Base-by-base conservation (phyloP, 2,888 invertebrate species). In the Ochropleura leucogaster region DNA sequence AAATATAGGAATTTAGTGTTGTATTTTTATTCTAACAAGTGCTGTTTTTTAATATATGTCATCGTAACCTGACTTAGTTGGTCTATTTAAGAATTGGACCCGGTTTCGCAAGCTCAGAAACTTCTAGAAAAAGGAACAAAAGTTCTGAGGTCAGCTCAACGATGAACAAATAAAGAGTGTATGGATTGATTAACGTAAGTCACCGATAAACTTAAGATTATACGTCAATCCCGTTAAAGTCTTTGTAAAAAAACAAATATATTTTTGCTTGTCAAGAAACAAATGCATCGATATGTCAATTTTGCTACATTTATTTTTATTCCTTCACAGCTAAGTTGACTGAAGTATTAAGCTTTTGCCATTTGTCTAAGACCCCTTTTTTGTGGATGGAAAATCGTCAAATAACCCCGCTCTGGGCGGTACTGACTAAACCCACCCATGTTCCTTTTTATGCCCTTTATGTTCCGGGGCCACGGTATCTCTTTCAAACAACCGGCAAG, bases 21-120 rank as follows among this genome's bases (percentile, higher is more conserved):
- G 30, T 68, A 3, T 44, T 78, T 73, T 79, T 74, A 5, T 59
- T 79, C 68, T 16, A 40, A 55, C 4, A 40, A 68, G 40, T 47
- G 16, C 10, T 69, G 14, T 30, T 12, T 18, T 12, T 8, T 46
- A 46, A 30, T 30, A 4, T 30, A 20, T 10, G 6, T 14, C 12
- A 20, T 8, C 12, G 3, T 67, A 5, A 3, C 12, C 5, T 59
- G 46, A 18, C 30, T 60, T 18, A 42, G 20, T 55, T 6, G 16
- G 20, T 53, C 0, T 16, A 42, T 67, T 4, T 18, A 16, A 4
- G 20, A 44, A 44, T 44, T 46, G 12, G 44, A 8, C 44, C 55
- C 16, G 16, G 8, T 63, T 20, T 16, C 9, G 4, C 14, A 14
- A 46, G 3, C 1, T 18, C 5, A 5, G 18, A 30, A 18, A 2